phyloP scores from a whole-genome alignment of 2,113 vertebrate species.

The Notarius quadriscutis region DNA sequence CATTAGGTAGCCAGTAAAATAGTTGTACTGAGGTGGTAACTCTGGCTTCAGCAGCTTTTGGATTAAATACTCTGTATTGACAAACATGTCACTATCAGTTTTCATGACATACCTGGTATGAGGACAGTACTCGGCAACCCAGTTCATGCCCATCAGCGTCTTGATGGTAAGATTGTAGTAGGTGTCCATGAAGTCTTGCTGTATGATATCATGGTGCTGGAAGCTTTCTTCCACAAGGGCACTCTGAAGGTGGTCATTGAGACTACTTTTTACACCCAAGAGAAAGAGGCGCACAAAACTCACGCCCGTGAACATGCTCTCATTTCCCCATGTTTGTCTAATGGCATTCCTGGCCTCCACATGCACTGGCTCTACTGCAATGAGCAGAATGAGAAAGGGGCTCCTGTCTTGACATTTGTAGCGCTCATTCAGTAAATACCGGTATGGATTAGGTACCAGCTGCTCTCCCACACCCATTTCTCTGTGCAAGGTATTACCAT shows the following conservation, averaged over 20 bases:
- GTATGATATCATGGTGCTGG: slow-evolving; percentile 87
- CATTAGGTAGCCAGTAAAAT: slow-evolving; percentile 96
- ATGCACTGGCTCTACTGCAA: slow-evolving; percentile 88
- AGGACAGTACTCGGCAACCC: slow-evolving; percentile 92
- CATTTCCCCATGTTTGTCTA: slow-evolving; percentile 93
- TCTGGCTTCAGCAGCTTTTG: slow-evolving; percentile 93
- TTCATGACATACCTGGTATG: slow-evolving; percentile 90
- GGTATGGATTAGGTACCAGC: slow-evolving; percentile 82
- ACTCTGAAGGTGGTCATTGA: slow-evolving; percentile 76
- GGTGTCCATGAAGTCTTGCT: slow-evolving; percentile 92
- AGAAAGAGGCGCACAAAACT: slow-evolving; percentile 85
- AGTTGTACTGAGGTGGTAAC: slow-evolving; percentile 82
- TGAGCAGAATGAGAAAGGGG: slow-evolving; percentile 89
- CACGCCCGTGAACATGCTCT: slow-evolving; percentile 81
- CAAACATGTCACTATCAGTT: slow-evolving; percentile 99
- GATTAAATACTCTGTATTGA: slow-evolving; percentile 96
- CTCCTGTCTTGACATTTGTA: slow-evolving; percentile 83
- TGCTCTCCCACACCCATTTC: slow-evolving; percentile 83
- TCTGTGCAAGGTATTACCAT: slow-evolving; percentile 86
- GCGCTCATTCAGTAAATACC: slow-evolving; percentile 90
- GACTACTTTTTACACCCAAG: slow-evolving; percentile 77
- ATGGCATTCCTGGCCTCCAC: slow-evolving; percentile 88
- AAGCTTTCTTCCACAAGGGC: slow-evolving; percentile 86
- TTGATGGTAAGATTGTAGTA: slow-evolving; percentile 98
- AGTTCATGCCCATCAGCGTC: slow-evolving; percentile 99